Percentiles rank a stretch among this genome's conserved stretches.
phyloP scores from a whole-genome alignment of 2,113 vertebrate species.

The Oreochromis niloticus region DNA sequence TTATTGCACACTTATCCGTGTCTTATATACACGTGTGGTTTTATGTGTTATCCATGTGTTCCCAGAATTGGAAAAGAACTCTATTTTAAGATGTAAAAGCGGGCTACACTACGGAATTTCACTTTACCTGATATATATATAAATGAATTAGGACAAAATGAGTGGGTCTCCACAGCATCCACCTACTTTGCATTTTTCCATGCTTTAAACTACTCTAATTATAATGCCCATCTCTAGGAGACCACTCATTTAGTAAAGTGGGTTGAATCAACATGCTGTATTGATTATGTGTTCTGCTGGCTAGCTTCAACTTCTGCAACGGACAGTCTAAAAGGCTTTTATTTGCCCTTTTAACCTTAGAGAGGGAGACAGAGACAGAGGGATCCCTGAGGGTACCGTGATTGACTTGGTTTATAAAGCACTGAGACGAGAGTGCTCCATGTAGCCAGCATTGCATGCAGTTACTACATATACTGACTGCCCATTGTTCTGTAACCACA shows the following conservation, averaged over 20 bases:
- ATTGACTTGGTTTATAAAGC: constrained; percentile 43
- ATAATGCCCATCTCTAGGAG: constrained; percentile 10
- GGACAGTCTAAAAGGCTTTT: constrained; percentile 17
- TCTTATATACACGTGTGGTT: neutral
- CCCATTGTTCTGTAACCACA: neutral
- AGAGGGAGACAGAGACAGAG: constrained; percentile 2
- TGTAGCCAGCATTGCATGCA: neutral
- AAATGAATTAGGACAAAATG: neutral
- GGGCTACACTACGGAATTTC: neutral
- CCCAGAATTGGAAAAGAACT: neutral
- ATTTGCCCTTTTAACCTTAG: constrained; percentile 31
- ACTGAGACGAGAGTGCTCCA: neutral
- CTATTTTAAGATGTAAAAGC: neutral
- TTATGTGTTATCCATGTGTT: neutral
- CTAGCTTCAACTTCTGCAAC: neutral
- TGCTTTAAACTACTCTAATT: constrained; percentile 28
- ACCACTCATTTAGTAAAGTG: constrained; percentile 48
- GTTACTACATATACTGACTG: neutral
- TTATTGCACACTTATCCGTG: neutral
- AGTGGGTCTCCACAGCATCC: neutral
- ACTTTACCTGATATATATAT: neutral
- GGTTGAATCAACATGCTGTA: constrained; percentile 33
- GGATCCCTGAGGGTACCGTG: neutral
- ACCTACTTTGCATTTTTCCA: neutral
- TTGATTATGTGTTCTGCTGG: constrained; percentile 29